phyloP scores from a whole-genome alignment of 1,140 invertebrate species.

The Orchesella cincta region DNA sequence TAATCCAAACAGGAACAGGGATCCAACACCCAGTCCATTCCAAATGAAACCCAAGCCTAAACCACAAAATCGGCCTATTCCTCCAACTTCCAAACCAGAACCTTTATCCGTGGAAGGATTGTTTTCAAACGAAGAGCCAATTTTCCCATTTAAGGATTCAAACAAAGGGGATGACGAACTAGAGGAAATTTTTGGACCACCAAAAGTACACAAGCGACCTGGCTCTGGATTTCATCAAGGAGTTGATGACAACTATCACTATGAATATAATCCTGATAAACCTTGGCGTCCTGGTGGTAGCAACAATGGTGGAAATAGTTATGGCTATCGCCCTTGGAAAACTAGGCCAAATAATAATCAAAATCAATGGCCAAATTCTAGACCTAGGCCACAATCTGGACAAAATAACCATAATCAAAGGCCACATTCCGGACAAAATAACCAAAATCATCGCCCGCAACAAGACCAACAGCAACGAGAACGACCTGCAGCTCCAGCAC shows the following conservation, averaged over 20 bases:
- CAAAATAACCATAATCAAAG: background rate
- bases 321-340: background rate
- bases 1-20: background rate
- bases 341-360: background rate
- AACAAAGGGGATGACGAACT: constrained; percentile 28
- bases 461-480: no score
- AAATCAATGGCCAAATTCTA: background rate
- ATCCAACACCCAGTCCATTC: background rate
- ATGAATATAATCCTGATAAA: background rate
- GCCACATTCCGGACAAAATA: background rate
- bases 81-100: background rate
- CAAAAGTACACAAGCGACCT: background rate
- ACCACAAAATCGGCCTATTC: background rate
- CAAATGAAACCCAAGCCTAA: background rate
- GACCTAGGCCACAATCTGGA: no score
- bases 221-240: constrained; percentile 17
- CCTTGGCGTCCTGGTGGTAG: background rate
- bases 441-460: constrained; percentile 1
- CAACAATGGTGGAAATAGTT: background rate
- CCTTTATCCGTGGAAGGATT: background rate
- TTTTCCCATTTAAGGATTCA: constrained; percentile 11
- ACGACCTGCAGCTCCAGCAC: background rate
- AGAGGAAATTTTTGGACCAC: constrained; percentile 25
- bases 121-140: background rate
- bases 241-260: background rate